phyloP scores from a whole-genome alignment of 2,797 vertebrate genomes.

The Falco biarmicus region DNA sequence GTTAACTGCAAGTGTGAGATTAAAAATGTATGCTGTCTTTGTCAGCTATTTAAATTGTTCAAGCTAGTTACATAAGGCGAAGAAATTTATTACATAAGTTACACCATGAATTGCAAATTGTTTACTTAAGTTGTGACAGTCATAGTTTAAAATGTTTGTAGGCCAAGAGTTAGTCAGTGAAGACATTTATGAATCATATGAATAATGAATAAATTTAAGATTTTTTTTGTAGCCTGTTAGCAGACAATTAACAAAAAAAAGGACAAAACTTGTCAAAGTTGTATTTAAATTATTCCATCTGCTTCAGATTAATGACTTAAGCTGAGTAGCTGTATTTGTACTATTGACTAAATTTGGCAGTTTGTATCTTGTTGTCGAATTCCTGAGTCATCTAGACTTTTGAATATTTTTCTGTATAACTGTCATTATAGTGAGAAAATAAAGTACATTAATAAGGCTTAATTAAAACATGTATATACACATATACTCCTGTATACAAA shows the following conservation, averaged over 20 bases:
- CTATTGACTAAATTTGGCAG: slow-evolving; percentile 13
- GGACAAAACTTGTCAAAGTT: slow-evolving; percentile 37
- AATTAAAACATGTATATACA: slow-evolving; percentile 10
- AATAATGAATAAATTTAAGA: slow-evolving; percentile 55
- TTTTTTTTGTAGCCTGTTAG: slow-evolving; percentile 27
- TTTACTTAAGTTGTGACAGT: slow-evolving; percentile 29
- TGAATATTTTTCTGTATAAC: not conserved
- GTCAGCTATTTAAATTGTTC: slow-evolving; percentile 39
- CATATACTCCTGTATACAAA: not conserved
- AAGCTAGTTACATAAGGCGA: slow-evolving; percentile 31
- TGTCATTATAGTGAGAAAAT: slow-evolving; percentile 36
- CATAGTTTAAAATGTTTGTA: slow-evolving; percentile 54
- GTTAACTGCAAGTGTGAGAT: not conserved
- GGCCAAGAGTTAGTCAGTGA: slow-evolving; percentile 14
- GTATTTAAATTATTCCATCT: slow-evolving; percentile 41
- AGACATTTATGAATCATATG: slow-evolving; percentile 53
- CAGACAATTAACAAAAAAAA: slow-evolving; percentile 51
- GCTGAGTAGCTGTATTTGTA: not conserved
- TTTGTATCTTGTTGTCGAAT: not conserved
- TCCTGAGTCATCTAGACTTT: slow-evolving; percentile 35
- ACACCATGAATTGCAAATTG: slow-evolving; percentile 39
- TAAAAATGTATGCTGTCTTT: slow-evolving; percentile 48
- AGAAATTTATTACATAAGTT: slow-evolving; percentile 46
- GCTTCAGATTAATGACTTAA: slow-evolving; percentile 26
- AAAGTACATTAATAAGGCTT: slow-evolving; percentile 2